phyloP scores from a whole-genome alignment of 2,888 invertebrate genomes.

The Alloscopus bannaensis region DNA sequence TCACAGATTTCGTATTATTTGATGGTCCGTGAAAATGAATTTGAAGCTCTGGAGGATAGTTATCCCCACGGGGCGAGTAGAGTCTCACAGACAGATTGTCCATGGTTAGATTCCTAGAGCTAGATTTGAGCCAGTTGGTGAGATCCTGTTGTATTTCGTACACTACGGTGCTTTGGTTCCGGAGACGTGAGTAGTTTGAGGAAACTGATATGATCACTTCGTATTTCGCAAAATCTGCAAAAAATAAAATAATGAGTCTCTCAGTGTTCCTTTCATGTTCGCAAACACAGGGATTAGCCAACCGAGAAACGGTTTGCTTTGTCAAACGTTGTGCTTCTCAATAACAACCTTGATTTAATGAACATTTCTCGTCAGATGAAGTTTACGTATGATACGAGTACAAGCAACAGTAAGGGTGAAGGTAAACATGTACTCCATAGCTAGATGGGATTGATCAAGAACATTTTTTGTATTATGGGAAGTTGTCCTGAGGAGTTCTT shows the following conservation, averaged over 20 bases:
- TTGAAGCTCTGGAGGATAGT: constrained; percentile 12
- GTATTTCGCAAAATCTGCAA: constrained; percentile 51
- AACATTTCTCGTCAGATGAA: too few relatives aligned
- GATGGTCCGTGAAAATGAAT: constrained; percentile 52
- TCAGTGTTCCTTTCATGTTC: neutral
- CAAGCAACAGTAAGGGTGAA: too few relatives aligned
- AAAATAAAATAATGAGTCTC: constrained; percentile 15
- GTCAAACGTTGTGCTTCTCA: too few relatives aligned
- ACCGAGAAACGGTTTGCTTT: too few relatives aligned
- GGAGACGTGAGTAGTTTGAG: constrained; percentile 24
- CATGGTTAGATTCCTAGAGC: constrained; percentile 17
- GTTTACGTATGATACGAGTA: too few relatives aligned
- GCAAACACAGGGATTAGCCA: neutral
- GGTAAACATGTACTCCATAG: too few relatives aligned
- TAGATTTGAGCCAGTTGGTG: constrained; percentile 24
- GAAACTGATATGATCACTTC: constrained; percentile 48
- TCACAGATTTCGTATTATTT: constrained; percentile 1
- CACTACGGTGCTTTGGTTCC: constrained; percentile 23
- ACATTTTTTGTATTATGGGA: too few relatives aligned
- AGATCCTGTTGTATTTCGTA: constrained; percentile 36
- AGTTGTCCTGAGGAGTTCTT: too few relatives aligned
- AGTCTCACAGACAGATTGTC: constrained; percentile 32
- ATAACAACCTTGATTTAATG: too few relatives aligned
- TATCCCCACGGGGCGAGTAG: constrained; percentile 19
- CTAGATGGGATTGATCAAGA: too few relatives aligned